Evolutionary conservation across 92 coral and sea anemone genomes (phyloP), one percentile per base, ranked within the genome.

Genomic region (Phenganax subtilis): DNA sequence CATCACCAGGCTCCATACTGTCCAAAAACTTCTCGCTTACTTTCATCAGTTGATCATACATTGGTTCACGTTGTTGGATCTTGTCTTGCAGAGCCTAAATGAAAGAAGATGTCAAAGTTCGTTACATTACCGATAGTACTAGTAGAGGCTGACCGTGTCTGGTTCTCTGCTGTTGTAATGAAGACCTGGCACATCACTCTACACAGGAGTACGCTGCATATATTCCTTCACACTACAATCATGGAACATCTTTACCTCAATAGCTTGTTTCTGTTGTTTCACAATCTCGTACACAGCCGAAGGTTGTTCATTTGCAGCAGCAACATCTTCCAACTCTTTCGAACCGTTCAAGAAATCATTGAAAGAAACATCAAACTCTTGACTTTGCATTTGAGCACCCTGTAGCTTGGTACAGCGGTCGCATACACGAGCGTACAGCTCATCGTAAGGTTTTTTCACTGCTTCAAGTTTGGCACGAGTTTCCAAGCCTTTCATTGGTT

Each of bases 351-450:
- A 73, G 90, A 94, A 90, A 63, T 90, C 96, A 68, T 82, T 87
- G 72, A 85, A 94, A n/a, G 98, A 93, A 30, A 92, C 94, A 31
- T 85, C 89, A 87, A 94, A 94, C 87, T 94, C 98, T 82, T 92
- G 98, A n/a, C 90, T 90, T 81, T 97, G 90, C 90, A 94, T 92
- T 85, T 94, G 98, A 62, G 98, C 98, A 30, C 97, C 92, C 84
- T 92, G 97, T 12, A 94, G 81, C 57, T 90, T 89, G 81, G 92
- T 91, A 77, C 93, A 97, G 55, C 91, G 87, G 65, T 94, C 94
- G n/a, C 83, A 74, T 14, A 92, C 71, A 84, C 86, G 91, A 64
- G 92, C 97, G 57, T 85, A 81, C 31, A 94, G 81, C 66, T 94
- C 96, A 66, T 92, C 93, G 84, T 81, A 90, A 12, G 97, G 96